Evolutionary conservation across 1,140 invertebrate species (phyloP).

Genomic region (Bicyclus anynana): DNA sequence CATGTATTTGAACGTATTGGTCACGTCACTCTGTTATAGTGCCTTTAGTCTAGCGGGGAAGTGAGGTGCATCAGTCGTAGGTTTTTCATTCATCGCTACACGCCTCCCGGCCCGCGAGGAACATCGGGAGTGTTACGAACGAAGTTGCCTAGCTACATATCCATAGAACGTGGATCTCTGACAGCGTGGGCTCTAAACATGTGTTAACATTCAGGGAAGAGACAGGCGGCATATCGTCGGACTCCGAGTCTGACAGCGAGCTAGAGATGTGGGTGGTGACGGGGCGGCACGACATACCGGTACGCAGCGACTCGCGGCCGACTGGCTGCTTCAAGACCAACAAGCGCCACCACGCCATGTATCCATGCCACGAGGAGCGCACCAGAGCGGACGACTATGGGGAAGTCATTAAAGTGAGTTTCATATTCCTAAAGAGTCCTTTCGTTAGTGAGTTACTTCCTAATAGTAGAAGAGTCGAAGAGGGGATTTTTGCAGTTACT

Average conservation of each 20-base stretch:
- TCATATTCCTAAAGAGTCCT: neutral
- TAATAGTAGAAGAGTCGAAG: no score
- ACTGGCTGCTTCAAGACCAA: constrained; percentile 93
- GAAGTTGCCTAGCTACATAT: no score
- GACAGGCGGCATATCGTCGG: constrained; percentile 74
- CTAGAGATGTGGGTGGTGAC: constrained; percentile 88
- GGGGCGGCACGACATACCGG: constrained; percentile 93
- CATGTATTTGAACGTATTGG: no score
- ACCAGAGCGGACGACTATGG: constrained; percentile 97
- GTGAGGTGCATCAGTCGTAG: no score
- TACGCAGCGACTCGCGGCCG: constrained; percentile 84
- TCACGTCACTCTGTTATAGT: no score
- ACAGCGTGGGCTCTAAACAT: no score
- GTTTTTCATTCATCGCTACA: no score
- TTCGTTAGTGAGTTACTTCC: neutral
- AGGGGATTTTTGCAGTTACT: no score
- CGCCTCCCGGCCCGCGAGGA: no score
- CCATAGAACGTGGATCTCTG: no score
- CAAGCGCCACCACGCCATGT: constrained; percentile 97
- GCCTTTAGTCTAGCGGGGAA: no score
- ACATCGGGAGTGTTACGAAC: no score
- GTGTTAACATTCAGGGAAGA: constrained; percentile 76
- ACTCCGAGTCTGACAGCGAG: constrained; percentile 91
- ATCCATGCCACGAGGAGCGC: constrained; percentile 94
- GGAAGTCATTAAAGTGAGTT: constrained; percentile 87